phyloP scores from a whole-genome alignment of 2,888 invertebrate genomes.

The Eupithecia tripunctaria region DNA sequence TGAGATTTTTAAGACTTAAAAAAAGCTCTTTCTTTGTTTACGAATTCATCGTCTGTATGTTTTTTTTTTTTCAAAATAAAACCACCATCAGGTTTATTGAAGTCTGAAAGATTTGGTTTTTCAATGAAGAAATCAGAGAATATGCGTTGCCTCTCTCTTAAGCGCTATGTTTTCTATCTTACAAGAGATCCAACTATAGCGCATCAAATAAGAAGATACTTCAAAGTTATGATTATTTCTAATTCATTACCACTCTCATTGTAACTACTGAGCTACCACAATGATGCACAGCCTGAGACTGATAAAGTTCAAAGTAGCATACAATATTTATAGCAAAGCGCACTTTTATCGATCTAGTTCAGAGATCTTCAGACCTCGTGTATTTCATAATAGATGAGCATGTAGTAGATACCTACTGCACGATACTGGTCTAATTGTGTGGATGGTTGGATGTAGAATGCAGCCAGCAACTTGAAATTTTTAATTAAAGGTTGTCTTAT shows the following conservation, averaged over 20 bases:
- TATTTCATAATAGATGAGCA: conserved; percentile 66
- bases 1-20: background rate
- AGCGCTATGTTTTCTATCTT: background rate
- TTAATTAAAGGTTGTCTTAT: background rate
- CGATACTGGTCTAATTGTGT: conserved; percentile 70
- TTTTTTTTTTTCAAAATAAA: background rate
- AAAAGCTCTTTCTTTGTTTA: too few relatives aligned
- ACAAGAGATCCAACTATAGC: background rate
- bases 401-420: conserved; percentile 53
- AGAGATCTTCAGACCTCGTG: conserved; percentile 58
- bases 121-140: background rate
- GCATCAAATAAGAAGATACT: background rate
- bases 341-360: conserved; percentile 70
- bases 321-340: conserved; percentile 75
- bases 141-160: background rate
- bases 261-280: conserved; percentile 51
- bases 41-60: too few relatives aligned
- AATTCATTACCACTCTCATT: conserved; percentile 67
- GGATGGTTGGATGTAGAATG: conserved; percentile 59
- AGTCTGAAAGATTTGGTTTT: background rate
- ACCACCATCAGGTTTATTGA: background rate
- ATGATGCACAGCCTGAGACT: conserved; percentile 61
- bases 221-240: background rate
- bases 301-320: conserved; percentile 63
- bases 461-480: background rate